phyloP scores from a whole-genome alignment of 2,888 invertebrate genomes.

The Thymelicus acteon region DNA sequence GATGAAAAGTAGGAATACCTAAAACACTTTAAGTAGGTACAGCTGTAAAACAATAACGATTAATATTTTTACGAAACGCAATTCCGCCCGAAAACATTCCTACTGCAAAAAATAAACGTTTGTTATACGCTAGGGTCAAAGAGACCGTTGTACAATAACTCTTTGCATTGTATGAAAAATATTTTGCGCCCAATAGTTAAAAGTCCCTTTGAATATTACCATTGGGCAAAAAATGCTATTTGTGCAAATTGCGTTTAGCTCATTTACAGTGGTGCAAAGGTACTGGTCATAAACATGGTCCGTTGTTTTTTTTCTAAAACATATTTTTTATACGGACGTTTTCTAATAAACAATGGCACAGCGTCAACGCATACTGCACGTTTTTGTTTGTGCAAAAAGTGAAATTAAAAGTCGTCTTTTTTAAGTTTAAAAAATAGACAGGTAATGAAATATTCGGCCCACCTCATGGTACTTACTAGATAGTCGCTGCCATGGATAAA shows the following conservation, averaged over 20 bases:
- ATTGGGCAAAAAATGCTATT: constrained; percentile 63
- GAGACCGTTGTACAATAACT: constrained; percentile 34
- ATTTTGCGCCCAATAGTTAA: constrained; percentile 40
- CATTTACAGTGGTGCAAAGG: constrained; percentile 45
- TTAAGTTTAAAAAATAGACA: not conserved
- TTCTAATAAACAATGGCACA: constrained; percentile 51
- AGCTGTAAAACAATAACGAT: constrained; percentile 7
- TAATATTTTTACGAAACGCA: not conserved
- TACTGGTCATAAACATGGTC: constrained; percentile 58
- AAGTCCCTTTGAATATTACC: constrained; percentile 50
- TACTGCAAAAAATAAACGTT: not conserved
- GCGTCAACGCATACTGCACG: constrained; percentile 65
- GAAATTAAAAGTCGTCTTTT: constrained; percentile 48
- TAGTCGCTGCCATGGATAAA: not conserved
- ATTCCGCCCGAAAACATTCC: not conserved
- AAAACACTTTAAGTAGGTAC: not conserved
- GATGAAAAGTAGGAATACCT: not conserved
- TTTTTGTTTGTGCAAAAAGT: constrained; percentile 57
- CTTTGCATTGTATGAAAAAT: constrained; percentile 42
- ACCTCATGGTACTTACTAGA: too few relatives aligned
- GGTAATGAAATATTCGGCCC: not conserved
- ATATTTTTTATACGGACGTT: constrained; percentile 48
- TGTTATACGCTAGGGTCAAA: not conserved
- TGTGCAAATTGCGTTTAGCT: constrained; percentile 73
- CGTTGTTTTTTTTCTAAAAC: constrained; percentile 55